phyloP scores from a whole-genome alignment of 1,140 invertebrate species.

The Myzus persicae region DNA sequence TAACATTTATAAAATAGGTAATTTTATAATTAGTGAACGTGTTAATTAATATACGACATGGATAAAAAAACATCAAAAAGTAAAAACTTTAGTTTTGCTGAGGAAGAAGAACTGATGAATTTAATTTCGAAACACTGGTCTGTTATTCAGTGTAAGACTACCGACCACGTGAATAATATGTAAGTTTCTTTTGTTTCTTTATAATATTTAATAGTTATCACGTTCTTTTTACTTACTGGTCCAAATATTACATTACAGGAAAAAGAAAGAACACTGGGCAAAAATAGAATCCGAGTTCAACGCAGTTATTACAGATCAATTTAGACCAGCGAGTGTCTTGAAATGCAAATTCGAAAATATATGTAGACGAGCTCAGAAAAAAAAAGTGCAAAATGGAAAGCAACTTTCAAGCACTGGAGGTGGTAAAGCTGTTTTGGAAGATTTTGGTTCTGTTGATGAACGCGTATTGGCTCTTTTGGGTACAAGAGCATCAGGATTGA shows the following conservation, averaged over 20 bases:
- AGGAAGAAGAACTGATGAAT: neutral
- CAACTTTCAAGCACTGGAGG: neutral
- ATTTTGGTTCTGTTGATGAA: neutral
- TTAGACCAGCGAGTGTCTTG: neutral
- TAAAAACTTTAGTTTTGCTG: neutral
- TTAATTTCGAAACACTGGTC: neutral
- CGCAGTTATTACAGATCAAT: neutral
- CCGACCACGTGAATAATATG: neutral
- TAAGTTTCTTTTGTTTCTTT: neutral
- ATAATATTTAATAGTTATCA: too few species aligned
- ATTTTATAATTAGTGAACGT: neutral
- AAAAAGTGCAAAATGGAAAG: neutral
- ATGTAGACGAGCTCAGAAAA: constrained; percentile 22
- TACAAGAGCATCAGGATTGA: neutral
- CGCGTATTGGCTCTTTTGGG: neutral
- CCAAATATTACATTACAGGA: neutral
- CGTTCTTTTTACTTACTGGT: neutral
- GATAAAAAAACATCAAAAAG: neutral
- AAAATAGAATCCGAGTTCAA: constrained; percentile 10
- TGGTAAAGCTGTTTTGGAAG: neutral
- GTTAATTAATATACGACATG: too few species aligned
- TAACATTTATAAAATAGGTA: too few species aligned
- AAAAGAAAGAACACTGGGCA: neutral
- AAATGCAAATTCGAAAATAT: constrained; percentile 30
- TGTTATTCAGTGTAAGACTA: neutral